Percentiles rank a stretch among this genome's conserved stretches.
phyloP scores from a whole-genome alignment of 2,797 vertebrate species.

The Gallinago solitaria region DNA sequence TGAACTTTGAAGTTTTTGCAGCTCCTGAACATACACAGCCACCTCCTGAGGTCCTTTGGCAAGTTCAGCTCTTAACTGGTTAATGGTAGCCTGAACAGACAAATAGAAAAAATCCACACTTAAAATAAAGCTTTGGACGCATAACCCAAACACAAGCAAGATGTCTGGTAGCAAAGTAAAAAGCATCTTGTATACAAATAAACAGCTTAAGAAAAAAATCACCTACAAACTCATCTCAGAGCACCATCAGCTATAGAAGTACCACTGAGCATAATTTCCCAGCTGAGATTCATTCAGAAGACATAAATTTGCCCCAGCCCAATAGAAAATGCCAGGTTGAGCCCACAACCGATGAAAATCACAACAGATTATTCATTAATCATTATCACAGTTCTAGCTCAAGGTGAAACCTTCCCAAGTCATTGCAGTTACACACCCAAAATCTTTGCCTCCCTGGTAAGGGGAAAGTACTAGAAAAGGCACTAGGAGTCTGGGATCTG shows the following conservation, averaged over 20 bases:
- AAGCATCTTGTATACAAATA: not conserved
- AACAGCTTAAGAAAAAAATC: not conserved
- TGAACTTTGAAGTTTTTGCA: conserved; percentile 87
- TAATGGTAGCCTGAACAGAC: conserved; percentile 83
- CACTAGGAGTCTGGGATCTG: not conserved
- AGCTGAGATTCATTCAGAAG: not conserved
- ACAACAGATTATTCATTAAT: not conserved
- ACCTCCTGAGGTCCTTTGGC: conserved; percentile 95
- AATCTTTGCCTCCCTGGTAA: not conserved
- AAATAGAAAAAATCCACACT: not conserved
- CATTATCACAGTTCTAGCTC: not conserved
- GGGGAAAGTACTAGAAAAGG: not conserved
- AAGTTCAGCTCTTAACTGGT: conserved; percentile 90
- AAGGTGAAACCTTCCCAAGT: not conserved
- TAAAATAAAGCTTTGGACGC: not conserved
- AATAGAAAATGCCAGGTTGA: not conserved
- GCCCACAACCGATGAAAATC: not conserved
- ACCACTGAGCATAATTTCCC: not conserved
- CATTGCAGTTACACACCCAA: not conserved
- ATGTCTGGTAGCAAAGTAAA: not conserved
- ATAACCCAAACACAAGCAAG: not conserved
- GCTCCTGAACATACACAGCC: conserved; percentile 92
- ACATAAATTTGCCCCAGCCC: not conserved
- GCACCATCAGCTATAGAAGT: not conserved
- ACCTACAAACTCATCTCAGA: not conserved